Percentiles rank a stretch among this genome's conserved stretches.
Conservation (phyloP, 2,797 vertebrate genomes). For the Poecilia picta region DNA sequence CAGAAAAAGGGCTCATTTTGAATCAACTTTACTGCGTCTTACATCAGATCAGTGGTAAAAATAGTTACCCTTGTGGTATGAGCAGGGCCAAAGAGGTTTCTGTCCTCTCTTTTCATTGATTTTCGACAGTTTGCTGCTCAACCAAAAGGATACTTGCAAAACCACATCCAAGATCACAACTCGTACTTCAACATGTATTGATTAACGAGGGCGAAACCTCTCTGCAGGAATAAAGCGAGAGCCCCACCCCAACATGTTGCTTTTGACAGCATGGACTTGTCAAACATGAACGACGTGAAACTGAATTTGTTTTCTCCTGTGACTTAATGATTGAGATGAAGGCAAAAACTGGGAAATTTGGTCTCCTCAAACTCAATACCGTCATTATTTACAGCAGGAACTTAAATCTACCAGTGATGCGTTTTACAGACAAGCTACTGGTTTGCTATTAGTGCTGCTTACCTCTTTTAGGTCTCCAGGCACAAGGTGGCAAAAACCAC, state of each 20-base stretch:
- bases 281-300: not conserved
- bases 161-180: not conserved
- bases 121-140: not conserved
- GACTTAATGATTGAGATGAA: not conserved
- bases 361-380: not conserved
- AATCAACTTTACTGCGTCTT: not conserved
- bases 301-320: not conserved
- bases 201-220: not conserved
- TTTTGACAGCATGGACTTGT: not conserved
- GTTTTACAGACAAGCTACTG: slow-evolving; percentile 6
- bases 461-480: slow-evolving; percentile 10
- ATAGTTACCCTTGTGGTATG: not conserved
- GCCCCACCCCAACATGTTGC: not conserved
- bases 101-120: not conserved
- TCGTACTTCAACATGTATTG: not conserved
- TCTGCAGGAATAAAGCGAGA: not conserved
- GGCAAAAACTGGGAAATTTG: not conserved
- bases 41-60: slow-evolving; percentile 3
- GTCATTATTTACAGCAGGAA: slow-evolving; percentile 8
- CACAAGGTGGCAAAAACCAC: not conserved
- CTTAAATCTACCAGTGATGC: slow-evolving; percentile 2
- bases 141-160: not conserved
- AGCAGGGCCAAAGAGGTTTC: not conserved
- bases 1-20: not conserved
- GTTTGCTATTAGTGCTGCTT: not conserved